Evolutionary conservation across 2,113 vertebrate species (phyloP).

Genomic region (Hemibagrus wyckioides): DNA sequence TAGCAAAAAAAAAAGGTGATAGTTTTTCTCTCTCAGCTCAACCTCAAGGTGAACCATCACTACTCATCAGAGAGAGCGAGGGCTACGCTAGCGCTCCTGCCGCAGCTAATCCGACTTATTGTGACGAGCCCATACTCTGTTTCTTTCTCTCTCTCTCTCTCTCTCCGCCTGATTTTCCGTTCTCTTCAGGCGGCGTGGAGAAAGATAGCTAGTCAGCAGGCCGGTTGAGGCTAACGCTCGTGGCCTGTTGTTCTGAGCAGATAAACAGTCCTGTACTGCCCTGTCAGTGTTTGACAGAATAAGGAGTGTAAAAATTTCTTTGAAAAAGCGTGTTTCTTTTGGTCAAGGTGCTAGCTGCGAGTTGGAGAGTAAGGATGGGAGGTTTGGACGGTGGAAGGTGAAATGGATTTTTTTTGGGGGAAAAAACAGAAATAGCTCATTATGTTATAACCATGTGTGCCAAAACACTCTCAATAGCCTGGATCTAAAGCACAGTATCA

Average conservation of each 20-base stretch:
- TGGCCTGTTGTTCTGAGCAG: conserved; percentile 47
- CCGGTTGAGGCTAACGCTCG: conserved; percentile 25
- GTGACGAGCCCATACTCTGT: conserved; percentile 15
- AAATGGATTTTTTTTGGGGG: not conserved
- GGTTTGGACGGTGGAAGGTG: not conserved
- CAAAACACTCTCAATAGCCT: not conserved
- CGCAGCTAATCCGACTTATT: conserved; percentile 27
- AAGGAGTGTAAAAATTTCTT: conserved; percentile 45
- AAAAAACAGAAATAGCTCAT: not conserved
- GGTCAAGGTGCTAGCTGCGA: conserved; percentile 28
- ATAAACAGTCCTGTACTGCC: conserved; percentile 48
- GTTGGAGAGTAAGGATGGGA: conserved; percentile 4
- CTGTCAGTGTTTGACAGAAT: conserved; percentile 26
- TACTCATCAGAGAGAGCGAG: conserved; percentile 16
- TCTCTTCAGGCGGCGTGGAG: not conserved
- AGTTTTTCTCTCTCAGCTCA: conserved; percentile 6
- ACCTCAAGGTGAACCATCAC: conserved; percentile 40
- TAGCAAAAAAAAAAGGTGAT: not conserved
- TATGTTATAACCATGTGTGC: not conserved
- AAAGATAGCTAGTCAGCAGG: conserved; percentile 4
- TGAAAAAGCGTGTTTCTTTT: conserved; percentile 18
- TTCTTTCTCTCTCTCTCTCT: conserved; percentile 8
- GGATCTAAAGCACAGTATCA: not conserved
- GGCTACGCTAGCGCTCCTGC: not conserved
- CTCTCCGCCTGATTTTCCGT: conserved; percentile 10